Evolutionary conservation across 2,888 invertebrate genomes (phyloP), one percentile per base, ranked within the genome.

Genomic region (Acleris cristana): DNA sequence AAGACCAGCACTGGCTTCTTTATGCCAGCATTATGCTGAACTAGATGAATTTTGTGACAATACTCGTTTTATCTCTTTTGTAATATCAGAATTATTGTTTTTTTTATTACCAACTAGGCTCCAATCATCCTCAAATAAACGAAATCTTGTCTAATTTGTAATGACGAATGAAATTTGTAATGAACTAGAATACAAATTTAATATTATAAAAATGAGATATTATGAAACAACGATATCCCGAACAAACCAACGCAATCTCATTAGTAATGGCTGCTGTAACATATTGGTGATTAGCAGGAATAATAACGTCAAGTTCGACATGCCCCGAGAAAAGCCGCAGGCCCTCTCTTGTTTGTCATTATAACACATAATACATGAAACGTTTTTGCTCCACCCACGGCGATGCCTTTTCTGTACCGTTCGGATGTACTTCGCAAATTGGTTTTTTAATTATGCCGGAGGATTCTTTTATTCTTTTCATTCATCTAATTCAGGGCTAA

Each of bases 401-500:
- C 76, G 72, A 69, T 77, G 71, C 76, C 73, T 74, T 76, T 74
- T 74, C 69, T 72, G 71, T 71, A 70, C 68, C 60, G 57, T 72
- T 69, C 58, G 67, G 70, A 74, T 69, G 72, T 78, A 77, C 77
- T 76, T 75, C 71, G 76, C 75, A 86, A 87, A 86, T 87, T 86
- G 82, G 77, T 82, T 87, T 87, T 87, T 88, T 88, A 88, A 88
- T 88, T 87, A 86, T 67, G 63, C 80, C 77, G 77, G 77, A 73
- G 73, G 77, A 75, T 80, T 79, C 77, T 79, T 82, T 79, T 82
- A 76, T 77, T 78, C 80, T 80, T 82, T 81, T 82, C 84, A 79
- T 80, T 80, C 79, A 74, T 80, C 82, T 82, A 81, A 84, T 83
- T 84, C 81, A 79, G 79, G 77, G 78, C 79, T 83, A 75, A 80